A percentile compares a stretch with the other conserved stretches of the same genome.
phyloP scores from a whole-genome alignment of 2,113 vertebrate species.

The Nothoprocta pentlandii region DNA sequence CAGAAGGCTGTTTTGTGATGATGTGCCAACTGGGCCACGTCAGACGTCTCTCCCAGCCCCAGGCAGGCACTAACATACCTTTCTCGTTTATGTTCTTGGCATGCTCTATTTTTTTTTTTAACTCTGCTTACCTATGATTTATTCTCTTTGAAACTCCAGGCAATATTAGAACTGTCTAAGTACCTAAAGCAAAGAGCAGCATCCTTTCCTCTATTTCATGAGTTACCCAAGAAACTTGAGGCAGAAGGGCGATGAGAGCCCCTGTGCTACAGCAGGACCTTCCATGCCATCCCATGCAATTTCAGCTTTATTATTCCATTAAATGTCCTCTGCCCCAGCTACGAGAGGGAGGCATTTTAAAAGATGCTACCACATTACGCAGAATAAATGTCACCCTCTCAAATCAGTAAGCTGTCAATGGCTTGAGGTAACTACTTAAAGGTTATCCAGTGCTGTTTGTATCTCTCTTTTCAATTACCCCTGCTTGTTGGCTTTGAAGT shows the following conservation, averaged over 20 bases:
- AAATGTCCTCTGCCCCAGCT: background rate
- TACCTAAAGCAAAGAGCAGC: background rate
- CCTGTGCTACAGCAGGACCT: background rate
- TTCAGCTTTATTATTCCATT: background rate
- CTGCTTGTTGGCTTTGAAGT: constrained; percentile 40
- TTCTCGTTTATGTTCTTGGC: background rate
- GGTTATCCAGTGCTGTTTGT: background rate
- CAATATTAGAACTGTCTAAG: background rate
- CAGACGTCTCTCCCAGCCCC: rapidly evolving
- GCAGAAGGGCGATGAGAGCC: background rate
- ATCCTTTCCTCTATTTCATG: background rate
- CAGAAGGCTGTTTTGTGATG: background rate
- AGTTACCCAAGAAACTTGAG: background rate
- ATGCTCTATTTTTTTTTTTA: no score
- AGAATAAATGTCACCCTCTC: constrained; percentile 2
- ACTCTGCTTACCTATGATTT: background rate
- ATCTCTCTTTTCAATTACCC: constrained; percentile 18
- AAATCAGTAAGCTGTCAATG: background rate
- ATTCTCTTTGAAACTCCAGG: background rate
- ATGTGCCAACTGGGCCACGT: background rate
- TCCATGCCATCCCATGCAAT: rapidly evolving
- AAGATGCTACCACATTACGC: background rate
- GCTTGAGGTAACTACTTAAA: constrained; percentile 26
- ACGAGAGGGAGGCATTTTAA: background rate
- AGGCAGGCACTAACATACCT: background rate